A percentile compares a stretch with the other conserved stretches of the same genome.
These are phyloP conservation scores for Tipula vernalis DNA, from an alignment of 2,888 invertebrate species.

Conservation along the genomic window DNA sequence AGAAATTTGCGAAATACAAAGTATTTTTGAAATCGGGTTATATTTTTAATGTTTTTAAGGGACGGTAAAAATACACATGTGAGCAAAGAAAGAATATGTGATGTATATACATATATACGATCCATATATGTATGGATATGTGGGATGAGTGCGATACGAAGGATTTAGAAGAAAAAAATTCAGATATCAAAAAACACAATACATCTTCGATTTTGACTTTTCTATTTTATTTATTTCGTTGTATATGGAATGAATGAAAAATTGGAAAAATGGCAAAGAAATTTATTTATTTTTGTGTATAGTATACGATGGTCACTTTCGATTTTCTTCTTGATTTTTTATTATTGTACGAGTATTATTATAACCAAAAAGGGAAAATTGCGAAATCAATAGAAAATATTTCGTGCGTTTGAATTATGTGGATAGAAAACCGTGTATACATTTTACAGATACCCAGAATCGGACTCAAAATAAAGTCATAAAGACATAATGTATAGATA, in stretches of 20 bases:
- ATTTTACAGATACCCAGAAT: background rate
- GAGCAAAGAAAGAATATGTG: background rate
- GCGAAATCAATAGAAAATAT: background rate
- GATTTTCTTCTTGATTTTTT: background rate
- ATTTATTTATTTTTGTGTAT: background rate
- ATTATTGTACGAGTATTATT: background rate
- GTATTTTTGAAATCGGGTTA: background rate
- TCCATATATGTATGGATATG: background rate
- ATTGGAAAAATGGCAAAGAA: background rate
- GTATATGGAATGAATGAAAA: background rate
- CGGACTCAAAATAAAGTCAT: background rate
- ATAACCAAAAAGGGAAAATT: background rate
- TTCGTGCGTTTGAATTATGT: background rate
- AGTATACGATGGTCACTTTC: background rate
- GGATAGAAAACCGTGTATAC: background rate
- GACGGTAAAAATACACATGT: background rate
- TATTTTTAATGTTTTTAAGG: background rate
- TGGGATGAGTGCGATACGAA: background rate
- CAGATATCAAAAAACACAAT: background rate
- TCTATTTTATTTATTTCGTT: background rate
- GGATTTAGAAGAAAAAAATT: background rate
- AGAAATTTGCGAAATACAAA: background rate
- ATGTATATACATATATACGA: background rate
- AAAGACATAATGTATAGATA: background rate
- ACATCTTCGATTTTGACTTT: constrained; percentile 4